Percentiles rank a stretch among this genome's conserved stretches.
phyloP scores from a whole-genome alignment of 1,140 invertebrate species.

The Archegozetes longisetosus region DNA sequence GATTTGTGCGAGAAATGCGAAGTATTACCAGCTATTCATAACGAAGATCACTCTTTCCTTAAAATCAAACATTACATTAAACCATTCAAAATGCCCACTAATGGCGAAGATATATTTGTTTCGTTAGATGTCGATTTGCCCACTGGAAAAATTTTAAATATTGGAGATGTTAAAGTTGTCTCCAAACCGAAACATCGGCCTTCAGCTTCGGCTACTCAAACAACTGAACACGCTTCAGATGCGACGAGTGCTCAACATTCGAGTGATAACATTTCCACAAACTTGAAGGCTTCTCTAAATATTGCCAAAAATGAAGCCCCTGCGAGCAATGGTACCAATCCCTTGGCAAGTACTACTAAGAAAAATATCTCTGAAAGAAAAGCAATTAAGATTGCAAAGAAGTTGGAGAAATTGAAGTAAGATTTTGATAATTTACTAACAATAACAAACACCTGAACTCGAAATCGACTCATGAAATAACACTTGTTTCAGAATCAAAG shows the following conservation, averaged over 20 bases:
- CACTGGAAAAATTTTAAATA: background rate
- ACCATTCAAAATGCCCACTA: background rate
- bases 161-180: too few relatives aligned
- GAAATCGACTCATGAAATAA: too few relatives aligned
- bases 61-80: constrained; percentile 26
- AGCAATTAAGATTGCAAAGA: background rate
- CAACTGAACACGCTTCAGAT: background rate
- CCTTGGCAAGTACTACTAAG: background rate
- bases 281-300: background rate
- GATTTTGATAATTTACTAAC: background rate
- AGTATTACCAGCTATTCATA: constrained; percentile 23
- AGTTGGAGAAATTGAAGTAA: constrained; percentile 5
- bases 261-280: background rate
- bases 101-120: background rate
- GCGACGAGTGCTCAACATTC: constrained; percentile 4
- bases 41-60: constrained; percentile 26
- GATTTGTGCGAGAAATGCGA: constrained; percentile 31
- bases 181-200: too few relatives aligned
- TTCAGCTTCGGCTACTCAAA: too few relatives aligned
- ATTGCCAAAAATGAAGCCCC: too few relatives aligned
- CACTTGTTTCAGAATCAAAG: too few relatives aligned
- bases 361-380: background rate
- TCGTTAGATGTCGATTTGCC: background rate
- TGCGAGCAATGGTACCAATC: background rate
- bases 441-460: too few relatives aligned